Conservation (phyloP, 2,888 invertebrate species). For the Danaus chrysippus region DNA sequence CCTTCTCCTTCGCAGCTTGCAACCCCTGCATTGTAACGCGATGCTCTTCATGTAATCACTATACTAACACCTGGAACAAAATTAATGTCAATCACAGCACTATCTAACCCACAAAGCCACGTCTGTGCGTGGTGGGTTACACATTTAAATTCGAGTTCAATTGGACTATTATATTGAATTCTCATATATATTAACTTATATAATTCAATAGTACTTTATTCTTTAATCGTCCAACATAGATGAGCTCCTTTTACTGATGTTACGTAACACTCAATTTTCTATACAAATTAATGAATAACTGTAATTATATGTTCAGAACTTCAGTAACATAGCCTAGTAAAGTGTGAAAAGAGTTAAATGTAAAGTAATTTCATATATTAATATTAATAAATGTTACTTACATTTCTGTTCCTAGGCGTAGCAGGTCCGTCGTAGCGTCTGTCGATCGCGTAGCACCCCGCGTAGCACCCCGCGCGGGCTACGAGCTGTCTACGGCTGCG, state of each 20-base stretch:
- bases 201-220: too few relatives aligned
- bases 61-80: slow-evolving; percentile 51
- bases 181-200: too few relatives aligned
- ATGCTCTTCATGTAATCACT: slow-evolving; percentile 60
- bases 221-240: too few relatives aligned
- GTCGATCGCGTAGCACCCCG: slow-evolving; percentile 69
- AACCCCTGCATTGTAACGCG: slow-evolving; percentile 69
- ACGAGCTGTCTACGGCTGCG: slow-evolving; percentile 68
- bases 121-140: too few relatives aligned
- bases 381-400: slow-evolving; percentile 47
- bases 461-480: slow-evolving; percentile 44
- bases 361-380: slow-evolving; percentile 2
- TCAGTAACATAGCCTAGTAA: too few relatives aligned
- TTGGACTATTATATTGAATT: too few relatives aligned
- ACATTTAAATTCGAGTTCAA: too few relatives aligned
- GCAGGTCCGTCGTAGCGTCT: slow-evolving; percentile 69
- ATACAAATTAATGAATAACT: slow-evolving; percentile 15
- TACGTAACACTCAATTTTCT: slow-evolving; percentile 19
- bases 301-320: slow-evolving; percentile 23
- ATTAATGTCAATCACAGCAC: slow-evolving; percentile 3
- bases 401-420: slow-evolving; percentile 69
- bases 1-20: slow-evolving; percentile 74
- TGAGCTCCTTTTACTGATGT: background rate
- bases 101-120: background rate
- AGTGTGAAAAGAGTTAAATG: background rate